Evolutionary conservation across 2,888 invertebrate species (phyloP), one percentile per base, ranked within the genome.

Genomic region (Tetragonisca angustula): DNA sequence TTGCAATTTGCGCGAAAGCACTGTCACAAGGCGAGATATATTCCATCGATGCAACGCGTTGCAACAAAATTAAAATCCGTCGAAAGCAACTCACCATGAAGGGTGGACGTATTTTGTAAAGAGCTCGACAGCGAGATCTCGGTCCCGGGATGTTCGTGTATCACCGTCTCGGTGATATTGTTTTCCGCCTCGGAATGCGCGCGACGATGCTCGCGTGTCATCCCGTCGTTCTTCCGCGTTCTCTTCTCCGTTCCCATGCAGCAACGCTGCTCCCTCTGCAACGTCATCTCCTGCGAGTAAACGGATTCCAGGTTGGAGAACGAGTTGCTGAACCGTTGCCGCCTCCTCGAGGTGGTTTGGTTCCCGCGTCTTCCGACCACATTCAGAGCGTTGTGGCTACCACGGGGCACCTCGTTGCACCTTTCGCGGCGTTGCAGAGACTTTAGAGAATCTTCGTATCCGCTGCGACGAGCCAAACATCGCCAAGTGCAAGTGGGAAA

Each of bases 401-500:
- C 71, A 1, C 90, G 88, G 0, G 86, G 77, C 13, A 75, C 54
- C 15, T 90, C 90, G 77, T 86, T 90, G 74, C 80, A 85, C 68
- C 89, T 83, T 79, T 85, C 90, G 69, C 87, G 92, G 59, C 96
- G 95, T 92, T 96, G 94, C 91, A 96, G 93, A 2, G 97, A 97
- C 93, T 97, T 97, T 62, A 97, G 94, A 0, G 97, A 97, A 92
- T 97, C 97, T 94, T 97, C 97, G 93, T 97, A 97, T 92, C 97
- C 97, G 94, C 97, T 97, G 91, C 0, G 15, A 17, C 24, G 9
- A 49, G 49, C 43, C 32, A 11, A 36, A 24, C 2, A 17, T 9
- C 3, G 15, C 15, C 19, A 2, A 15, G n/a, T 56, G 6, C 27
- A 11, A 32, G n/a, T 24, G 13, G 24, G 13, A 36, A 21, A 15